These are phyloP conservation scores for Drosophila ananassae DNA, from an alignment of 1,140 invertebrate species.

Conservation along the genomic window DNA sequence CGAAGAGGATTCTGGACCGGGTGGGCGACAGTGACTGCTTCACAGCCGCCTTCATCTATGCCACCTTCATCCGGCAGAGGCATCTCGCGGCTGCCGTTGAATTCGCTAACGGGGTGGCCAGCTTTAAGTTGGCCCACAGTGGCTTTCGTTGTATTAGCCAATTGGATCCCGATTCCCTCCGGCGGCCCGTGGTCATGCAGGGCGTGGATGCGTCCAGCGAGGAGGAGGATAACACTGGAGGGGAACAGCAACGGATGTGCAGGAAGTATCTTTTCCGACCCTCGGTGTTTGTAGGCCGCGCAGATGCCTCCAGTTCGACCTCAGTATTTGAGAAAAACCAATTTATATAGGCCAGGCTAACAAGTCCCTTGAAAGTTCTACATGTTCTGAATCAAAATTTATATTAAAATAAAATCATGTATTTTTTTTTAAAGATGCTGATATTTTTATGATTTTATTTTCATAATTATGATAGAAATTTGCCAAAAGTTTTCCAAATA, in stretches of 20 bases:
- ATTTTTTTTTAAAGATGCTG: too few species aligned
- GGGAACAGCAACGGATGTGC: constrained; percentile 1
- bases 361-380: too few species aligned
- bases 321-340: background rate
- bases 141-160: constrained; percentile 78
- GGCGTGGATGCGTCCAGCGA: background rate
- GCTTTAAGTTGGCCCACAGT: constrained; percentile 87
- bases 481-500: background rate
- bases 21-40: constrained; percentile 89
- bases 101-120: constrained; percentile 87
- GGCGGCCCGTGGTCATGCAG: background rate
- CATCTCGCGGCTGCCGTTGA: constrained; percentile 75
- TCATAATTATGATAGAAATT: background rate
- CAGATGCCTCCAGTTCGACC: background rate
- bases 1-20: constrained; percentile 86
- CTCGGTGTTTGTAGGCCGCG: background rate
- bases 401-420: too few species aligned
- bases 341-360: too few species aligned
- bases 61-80: constrained; percentile 40
- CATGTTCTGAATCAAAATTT: too few species aligned
- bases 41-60: constrained; percentile 86
- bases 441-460: background rate
- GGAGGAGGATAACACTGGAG: background rate
- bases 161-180: constrained; percentile 3
- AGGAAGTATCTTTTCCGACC: constrained; percentile 9